Percentiles rank a stretch among this genome's conserved stretches.
phyloP scores from a whole-genome alignment of 2,888 invertebrate species.

The Odontocolon sp. region DNA sequence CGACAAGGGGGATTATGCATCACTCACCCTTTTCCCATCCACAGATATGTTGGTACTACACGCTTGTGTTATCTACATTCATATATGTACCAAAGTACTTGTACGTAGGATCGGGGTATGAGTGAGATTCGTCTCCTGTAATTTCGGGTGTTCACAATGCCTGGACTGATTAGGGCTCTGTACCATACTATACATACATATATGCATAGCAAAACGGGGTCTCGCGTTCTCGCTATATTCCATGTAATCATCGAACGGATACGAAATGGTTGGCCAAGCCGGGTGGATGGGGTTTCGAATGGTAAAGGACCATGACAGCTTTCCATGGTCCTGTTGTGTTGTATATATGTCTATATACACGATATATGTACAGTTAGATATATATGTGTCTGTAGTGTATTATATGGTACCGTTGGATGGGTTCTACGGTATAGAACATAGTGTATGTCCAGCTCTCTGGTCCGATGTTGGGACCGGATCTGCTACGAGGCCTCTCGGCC shows the following conservation, averaged over 20 bases:
- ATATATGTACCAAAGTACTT: constrained; percentile 37
- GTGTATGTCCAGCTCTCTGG: constrained; percentile 23
- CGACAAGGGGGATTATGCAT: constrained; percentile 18
- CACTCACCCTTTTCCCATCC: constrained; percentile 29
- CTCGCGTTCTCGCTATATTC: constrained; percentile 28
- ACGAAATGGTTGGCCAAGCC: constrained; percentile 24
- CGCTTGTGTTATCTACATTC: constrained; percentile 18
- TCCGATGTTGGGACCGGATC: constrained; percentile 18
- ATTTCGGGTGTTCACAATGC: constrained; percentile 74
- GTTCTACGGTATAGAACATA: constrained; percentile 1
- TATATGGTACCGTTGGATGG: no score
- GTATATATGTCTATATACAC: not conserved
- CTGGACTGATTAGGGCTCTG: constrained; percentile 72
- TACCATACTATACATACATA: not conserved
- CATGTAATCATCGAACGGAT: constrained; percentile 51
- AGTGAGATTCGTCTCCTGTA: constrained; percentile 66
- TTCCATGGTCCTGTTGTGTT: not conserved
- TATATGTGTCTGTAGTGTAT: not conserved
- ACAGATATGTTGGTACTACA: constrained; percentile 9
- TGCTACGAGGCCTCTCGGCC: constrained; percentile 22
- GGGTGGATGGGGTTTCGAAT: constrained; percentile 8
- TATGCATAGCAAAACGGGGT: constrained; percentile 18
- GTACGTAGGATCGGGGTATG: constrained; percentile 43
- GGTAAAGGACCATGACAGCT: constrained; percentile 26
- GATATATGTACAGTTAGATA: not conserved